Base-by-base conservation (phyloP, 2,797 vertebrate species). In the Megaceryle alcyon region DNA sequence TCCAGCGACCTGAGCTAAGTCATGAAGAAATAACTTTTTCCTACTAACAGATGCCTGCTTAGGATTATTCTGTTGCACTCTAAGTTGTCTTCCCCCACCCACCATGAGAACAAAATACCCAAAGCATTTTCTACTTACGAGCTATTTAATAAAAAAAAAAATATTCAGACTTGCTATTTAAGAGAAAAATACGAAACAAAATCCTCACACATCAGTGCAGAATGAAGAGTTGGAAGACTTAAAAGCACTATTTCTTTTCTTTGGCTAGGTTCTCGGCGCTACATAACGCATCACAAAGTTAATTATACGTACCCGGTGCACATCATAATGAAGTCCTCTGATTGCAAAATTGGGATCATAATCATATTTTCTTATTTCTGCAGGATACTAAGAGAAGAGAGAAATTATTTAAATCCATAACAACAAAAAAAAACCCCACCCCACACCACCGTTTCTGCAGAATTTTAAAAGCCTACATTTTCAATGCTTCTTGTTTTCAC, bases 291-390 rank as follows among this genome's bases (percentile, higher is more conserved):
- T 19, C 39, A 85, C 18, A 16, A 79, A 87, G 26, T 80, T 64
- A 69, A 65, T 79, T 72, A 86, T 90, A 97, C 98, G 66, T 97
- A 99, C 99, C 98, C 99, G 99, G 95, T 99, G 99, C 33, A 99
- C 99, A 25, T 99, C 99, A 83, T 99, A 99, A 97, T 99, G 99
- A 96, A 99, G 99, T 61, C 99, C 99, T 91, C 99, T 98, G 43
- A 99, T 99, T 41, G 99, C 99, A 96, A 99, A 99, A 97, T 98
- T 96, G 5, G 99, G 99, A 94, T 99, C 99, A 79, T 99, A 99
- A 66, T 99, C 99, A 7, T 99, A 99, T 56, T 98, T 98, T 82
- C 98, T 98, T 93, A 99, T 98, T 80, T 98, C 99, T 91, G 98
- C 98, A 14, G 99, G 99, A 96, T 99, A 99, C 99, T 99, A 91